Percentiles rank a stretch among this genome's conserved stretches.
phyloP scores from a whole-genome alignment of 2,888 invertebrate species.

The Drosophila macrothrix region DNA sequence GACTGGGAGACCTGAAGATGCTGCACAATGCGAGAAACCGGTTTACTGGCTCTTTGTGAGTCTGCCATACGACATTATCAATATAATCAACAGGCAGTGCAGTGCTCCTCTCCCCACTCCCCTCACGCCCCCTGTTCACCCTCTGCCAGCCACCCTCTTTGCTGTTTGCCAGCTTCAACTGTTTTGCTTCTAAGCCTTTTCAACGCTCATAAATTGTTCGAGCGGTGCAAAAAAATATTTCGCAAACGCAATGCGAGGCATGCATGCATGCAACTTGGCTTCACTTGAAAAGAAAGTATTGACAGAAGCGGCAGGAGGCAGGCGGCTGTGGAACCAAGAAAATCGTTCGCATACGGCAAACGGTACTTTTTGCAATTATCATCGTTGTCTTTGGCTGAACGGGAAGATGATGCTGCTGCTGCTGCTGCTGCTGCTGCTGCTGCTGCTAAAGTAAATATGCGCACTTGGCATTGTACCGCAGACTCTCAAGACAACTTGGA shows the following conservation, averaged over 20 bases:
- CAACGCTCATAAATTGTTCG: constrained; percentile 80
- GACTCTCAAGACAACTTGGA: constrained; percentile 31
- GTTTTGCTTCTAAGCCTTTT: constrained; percentile 74
- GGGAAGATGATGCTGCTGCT: constrained; percentile 55
- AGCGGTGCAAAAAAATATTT: constrained; percentile 71
- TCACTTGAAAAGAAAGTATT: constrained; percentile 61
- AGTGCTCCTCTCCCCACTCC: neutral
- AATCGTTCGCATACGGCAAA: constrained; percentile 76
- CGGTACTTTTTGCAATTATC: constrained; percentile 81
- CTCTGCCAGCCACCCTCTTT: neutral
- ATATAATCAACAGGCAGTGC: constrained; percentile 73
- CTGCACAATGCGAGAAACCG: constrained; percentile 59
- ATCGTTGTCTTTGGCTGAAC: constrained; percentile 65
- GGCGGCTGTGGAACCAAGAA: constrained; percentile 26
- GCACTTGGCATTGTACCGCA: constrained; percentile 74
- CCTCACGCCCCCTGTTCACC: neutral
- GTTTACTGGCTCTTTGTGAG: constrained; percentile 42
- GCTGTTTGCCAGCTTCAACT: constrained; percentile 11
- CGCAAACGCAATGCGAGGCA: constrained; percentile 75
- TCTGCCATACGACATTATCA: constrained; percentile 75
- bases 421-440: constrained; percentile 43
- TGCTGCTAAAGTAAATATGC: constrained; percentile 72
- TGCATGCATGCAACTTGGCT: constrained; percentile 54
- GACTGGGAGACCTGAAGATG: constrained; percentile 41
- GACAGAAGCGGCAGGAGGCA: constrained; percentile 10